Percentiles rank a stretch among this genome's conserved stretches.
Evolutionary conservation across 1,140 invertebrate species (phyloP).

Genomic region (Chironomus tepperi): DNA sequence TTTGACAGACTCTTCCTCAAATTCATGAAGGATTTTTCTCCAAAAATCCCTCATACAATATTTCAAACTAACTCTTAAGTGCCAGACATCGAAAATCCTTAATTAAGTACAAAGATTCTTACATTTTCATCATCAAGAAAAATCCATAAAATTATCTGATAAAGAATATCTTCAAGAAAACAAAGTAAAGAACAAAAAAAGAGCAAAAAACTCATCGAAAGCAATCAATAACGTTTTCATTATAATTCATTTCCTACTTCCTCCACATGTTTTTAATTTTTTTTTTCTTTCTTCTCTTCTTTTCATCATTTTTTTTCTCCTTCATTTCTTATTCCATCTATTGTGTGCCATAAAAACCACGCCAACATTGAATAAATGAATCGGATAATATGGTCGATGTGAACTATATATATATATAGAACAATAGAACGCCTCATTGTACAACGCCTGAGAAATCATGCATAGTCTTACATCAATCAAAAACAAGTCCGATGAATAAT

Average conservation of each 20-base stretch:
- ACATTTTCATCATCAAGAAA: no score
- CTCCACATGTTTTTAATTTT: not conserved
- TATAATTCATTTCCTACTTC: not conserved
- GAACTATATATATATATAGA: not conserved
- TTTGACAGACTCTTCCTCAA: no score
- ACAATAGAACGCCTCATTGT: not conserved
- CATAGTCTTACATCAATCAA: constrained; percentile 8
- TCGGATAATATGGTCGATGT: no score
- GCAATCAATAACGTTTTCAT: not conserved
- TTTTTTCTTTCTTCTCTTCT: not conserved
- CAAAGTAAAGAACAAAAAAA: no score
- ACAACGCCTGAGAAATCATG: constrained; percentile 12
- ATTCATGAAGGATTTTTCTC: no score
- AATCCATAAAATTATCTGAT: no score
- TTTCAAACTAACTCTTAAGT: no score
- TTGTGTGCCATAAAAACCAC: not conserved
- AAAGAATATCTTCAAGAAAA: no score
- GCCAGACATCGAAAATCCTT: no score
- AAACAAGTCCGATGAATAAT: not conserved
- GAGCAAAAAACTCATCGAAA: no score
- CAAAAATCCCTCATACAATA: no score
- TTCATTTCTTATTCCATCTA: not conserved
- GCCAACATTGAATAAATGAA: not conserved
- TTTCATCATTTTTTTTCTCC: not conserved
- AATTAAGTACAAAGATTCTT: no score